Conservation (phyloP, 1,140 invertebrate genomes). For the Cheumatopsyche charites region DNA sequence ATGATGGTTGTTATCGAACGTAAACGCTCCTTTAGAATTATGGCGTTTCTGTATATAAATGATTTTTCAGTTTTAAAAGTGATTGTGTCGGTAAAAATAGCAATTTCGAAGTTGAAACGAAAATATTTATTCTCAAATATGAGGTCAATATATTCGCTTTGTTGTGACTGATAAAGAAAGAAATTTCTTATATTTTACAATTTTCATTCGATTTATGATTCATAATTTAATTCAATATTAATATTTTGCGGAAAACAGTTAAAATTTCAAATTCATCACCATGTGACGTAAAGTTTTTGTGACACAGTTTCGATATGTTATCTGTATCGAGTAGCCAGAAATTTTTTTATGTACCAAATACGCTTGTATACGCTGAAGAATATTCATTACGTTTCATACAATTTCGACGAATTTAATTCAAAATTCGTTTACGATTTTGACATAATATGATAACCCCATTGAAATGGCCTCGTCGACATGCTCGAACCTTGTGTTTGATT, state of each 20-base stretch:
- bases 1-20: too few relatives aligned
- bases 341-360: slow-evolving; percentile 1
- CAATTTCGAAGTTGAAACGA: too few relatives aligned
- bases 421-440: slow-evolving; percentile 36
- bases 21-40: background rate
- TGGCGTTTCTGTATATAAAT: background rate
- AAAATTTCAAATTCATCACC: too few relatives aligned
- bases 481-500: slow-evolving; percentile 33
- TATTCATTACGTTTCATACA: slow-evolving; percentile 2
- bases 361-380: slow-evolving; percentile 7
- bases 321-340: background rate
- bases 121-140: too few relatives aligned
- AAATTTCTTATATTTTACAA: too few relatives aligned
- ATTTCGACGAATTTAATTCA: slow-evolving; percentile 29
- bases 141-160: too few relatives aligned
- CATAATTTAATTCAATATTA: too few relatives aligned
- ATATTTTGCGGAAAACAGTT: too few relatives aligned
- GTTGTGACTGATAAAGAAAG: too few relatives aligned
- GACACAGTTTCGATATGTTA: slow-evolving; percentile 35
- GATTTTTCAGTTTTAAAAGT: background rate
- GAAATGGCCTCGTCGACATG: slow-evolving; percentile 25
- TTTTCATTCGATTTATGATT: too few relatives aligned
- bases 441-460: slow-evolving; percentile 34
- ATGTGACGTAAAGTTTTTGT: slow-evolving; percentile 18
- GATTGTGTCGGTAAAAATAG: background rate